Base-by-base conservation (phyloP, 35 echinoderm and acorn worm genomes). In the Ptychodera flava region DNA sequence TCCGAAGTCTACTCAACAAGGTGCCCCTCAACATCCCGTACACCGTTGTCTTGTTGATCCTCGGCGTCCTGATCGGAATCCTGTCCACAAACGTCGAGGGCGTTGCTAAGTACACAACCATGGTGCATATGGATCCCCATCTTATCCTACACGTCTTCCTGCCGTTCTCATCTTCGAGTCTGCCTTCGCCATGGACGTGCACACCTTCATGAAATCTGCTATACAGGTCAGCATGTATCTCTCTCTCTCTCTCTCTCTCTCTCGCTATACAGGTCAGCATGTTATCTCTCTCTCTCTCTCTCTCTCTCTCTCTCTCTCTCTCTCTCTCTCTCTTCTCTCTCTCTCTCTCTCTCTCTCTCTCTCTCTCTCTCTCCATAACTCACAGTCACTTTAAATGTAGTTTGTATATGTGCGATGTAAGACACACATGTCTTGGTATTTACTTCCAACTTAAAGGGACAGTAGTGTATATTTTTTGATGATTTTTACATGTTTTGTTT, bases 181-280 rank as follows among this genome's bases (percentile, higher is more conserved):
- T n/a, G 95, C 95, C 33, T 97, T 97, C 81, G 95, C 95, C n/a
- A 97, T 97, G 95, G 95, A 97, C 80, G 95, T 97, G 12, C 95
- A 97, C 82, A 97, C 92, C 16, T 97, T 97, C 64, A 84, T 94
- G 80, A 93, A 92, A 77, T 94, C 92, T 28, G 80, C 93, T 30
- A 36, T 88, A 1, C 95, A 97, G 92, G 95, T 94, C 81, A 78
- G 75, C 0, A 31, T 14, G 36, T n/a, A n/a, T n/a, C n/a, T 16
- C 1, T 87, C 81, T 82, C 16, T n/a, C n/a, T n/a, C n/a, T n/a
- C n/a, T n/a, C n/a, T n/a, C n/a, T n/a, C n/a, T n/a, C n/a, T n/a
- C n/a, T n/a, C n/a, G n/a, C n/a, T n/a, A n/a, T n/a, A n/a, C n/a
- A n/a, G n/a, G n/a, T n/a, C n/a, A n/a, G n/a, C n/a, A n/a, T n/a